Evolutionary conservation across 2,113 vertebrate genomes (phyloP).

Genomic region (Cettia cetti): DNA sequence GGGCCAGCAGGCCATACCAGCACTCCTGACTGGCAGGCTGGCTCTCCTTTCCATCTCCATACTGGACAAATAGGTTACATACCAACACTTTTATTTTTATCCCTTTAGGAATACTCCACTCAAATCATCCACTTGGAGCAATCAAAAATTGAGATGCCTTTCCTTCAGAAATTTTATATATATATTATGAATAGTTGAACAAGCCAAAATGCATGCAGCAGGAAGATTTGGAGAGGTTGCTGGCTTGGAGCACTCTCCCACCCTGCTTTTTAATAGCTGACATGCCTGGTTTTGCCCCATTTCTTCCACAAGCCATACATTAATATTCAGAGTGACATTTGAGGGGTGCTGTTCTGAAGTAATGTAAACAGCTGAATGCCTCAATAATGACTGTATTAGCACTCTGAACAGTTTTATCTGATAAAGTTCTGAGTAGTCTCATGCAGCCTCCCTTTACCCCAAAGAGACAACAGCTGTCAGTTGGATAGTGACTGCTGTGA

Average conservation of each 20-base stretch:
- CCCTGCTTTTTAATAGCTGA: background rate
- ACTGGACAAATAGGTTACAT: constrained; percentile 27
- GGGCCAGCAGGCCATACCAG: background rate
- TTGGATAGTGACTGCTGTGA: background rate
- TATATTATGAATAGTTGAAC: background rate
- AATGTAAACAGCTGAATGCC: background rate
- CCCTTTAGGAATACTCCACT: background rate
- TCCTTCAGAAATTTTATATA: background rate
- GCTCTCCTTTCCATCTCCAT: background rate
- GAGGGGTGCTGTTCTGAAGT: background rate
- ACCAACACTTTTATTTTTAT: constrained; percentile 50
- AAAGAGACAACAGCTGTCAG: background rate
- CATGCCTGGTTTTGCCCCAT: background rate
- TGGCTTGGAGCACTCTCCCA: background rate
- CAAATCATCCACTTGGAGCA: background rate
- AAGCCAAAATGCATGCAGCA: background rate
- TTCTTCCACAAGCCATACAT: background rate
- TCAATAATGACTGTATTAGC: background rate
- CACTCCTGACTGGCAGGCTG: background rate
- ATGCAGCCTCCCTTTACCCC: background rate
- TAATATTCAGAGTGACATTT: background rate
- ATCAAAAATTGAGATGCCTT: background rate
- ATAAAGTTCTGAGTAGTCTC: background rate
- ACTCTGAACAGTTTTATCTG: background rate
- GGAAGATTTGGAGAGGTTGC: background rate